Conservation (phyloP, 2,888 invertebrate species). For the Lasioglossum zephyrum region DNA sequence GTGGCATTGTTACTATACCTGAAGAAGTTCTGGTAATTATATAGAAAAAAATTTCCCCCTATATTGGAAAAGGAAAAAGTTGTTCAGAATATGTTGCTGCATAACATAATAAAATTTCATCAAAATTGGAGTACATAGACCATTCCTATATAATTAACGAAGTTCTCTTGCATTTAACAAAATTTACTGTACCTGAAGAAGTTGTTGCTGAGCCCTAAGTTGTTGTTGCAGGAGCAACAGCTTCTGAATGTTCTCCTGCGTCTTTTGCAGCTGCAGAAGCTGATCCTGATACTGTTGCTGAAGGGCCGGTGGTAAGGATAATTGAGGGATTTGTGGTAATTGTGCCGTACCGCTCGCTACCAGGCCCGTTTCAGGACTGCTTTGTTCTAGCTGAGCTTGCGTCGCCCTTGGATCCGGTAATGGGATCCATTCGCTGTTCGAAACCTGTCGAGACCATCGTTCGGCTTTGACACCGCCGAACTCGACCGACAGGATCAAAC, state of each 20-base stretch:
- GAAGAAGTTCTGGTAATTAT: too few relatives aligned
- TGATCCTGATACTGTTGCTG: constrained; percentile 83
- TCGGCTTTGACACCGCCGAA: constrained; percentile 67
- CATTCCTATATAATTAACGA: too few relatives aligned
- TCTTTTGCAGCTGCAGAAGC: constrained; percentile 81
- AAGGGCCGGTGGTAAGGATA: constrained; percentile 79
- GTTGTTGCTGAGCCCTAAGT: constrained; percentile 79
- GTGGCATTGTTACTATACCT: too few relatives aligned
- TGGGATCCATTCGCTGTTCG: constrained; percentile 83
- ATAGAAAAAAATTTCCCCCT: too few relatives aligned
- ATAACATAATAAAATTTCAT: too few relatives aligned
- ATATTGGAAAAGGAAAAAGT: too few relatives aligned
- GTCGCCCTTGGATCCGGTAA: constrained; percentile 76
- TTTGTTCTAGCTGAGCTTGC: constrained; percentile 65
- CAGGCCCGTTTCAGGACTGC: constrained; percentile 26
- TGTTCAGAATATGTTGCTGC: too few relatives aligned
- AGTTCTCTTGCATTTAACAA: too few relatives aligned
- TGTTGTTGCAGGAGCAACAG: constrained; percentile 80
- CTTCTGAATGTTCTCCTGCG: constrained; percentile 82
- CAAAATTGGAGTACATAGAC: too few relatives aligned
- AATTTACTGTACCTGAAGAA: constrained; percentile 76
- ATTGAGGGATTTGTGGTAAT: constrained; percentile 62
- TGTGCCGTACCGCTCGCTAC: constrained; percentile 24
- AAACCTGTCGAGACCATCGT: constrained; percentile 82
- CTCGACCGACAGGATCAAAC: constrained; percentile 68